Conservation (phyloP, 1,140 invertebrate genomes). For the Aphelenchoides besseyi region DNA sequence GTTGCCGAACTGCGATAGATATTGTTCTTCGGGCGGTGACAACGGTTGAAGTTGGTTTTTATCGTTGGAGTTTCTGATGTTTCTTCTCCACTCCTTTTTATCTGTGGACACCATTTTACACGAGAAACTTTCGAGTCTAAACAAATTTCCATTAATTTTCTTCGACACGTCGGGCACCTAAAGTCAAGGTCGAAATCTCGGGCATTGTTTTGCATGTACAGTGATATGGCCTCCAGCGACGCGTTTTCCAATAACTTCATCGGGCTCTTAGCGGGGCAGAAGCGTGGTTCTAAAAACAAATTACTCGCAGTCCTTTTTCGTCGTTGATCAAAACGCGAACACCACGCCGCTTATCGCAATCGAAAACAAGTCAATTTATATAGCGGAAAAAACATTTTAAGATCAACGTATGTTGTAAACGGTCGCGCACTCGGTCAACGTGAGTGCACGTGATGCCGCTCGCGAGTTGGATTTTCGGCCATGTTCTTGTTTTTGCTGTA, state of each 20-base stretch:
- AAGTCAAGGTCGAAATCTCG: constrained; percentile 3
- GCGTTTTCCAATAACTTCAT: constrained; percentile 10
- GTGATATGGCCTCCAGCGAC: neutral
- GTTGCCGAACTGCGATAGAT: constrained; percentile 12
- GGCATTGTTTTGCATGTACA: constrained; percentile 19
- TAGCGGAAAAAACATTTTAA: no score
- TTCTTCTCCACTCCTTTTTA: constrained; percentile 59
- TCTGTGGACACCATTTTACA: constrained; percentile 61
- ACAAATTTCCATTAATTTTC: neutral
- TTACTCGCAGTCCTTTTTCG: no score
- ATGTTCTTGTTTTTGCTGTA: no score
- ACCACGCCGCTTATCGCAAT: no score
- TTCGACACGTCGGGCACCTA: neutral
- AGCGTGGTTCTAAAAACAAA: neutral
- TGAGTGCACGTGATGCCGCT: no score
- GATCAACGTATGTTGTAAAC: no score
- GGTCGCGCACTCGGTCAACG: no score
- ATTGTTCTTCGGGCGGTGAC: constrained; percentile 51
- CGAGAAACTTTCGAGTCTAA: constrained; percentile 59
- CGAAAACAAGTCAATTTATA: no score
- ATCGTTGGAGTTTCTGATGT: constrained; percentile 25
- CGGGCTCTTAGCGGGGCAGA: neutral
- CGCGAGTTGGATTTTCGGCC: no score
- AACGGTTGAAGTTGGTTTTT: constrained; percentile 49
- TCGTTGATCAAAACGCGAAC: no score